phyloP scores from a whole-genome alignment of 2,113 vertebrate genomes.

The mouse (Mus musculus) region DNA sequence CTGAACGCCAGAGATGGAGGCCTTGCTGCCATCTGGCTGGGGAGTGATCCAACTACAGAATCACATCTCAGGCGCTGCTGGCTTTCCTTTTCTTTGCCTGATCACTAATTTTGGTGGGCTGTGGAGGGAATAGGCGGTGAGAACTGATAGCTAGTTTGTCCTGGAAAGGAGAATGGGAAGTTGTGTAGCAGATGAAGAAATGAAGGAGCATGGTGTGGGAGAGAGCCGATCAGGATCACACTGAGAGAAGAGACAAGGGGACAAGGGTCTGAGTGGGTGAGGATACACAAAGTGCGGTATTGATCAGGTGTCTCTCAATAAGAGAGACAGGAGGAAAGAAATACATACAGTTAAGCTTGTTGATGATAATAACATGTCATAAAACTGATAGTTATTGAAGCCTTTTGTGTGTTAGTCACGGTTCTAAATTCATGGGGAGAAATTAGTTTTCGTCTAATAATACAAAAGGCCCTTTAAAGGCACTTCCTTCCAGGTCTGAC shows the following conservation, averaged over 20 bases:
- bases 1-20: slow-evolving; percentile 7
- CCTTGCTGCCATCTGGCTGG: slow-evolving; percentile 59
- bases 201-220: background rate
- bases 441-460: slow-evolving; percentile 62
- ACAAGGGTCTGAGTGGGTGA: background rate
- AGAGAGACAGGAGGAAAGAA: background rate
- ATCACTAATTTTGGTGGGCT: slow-evolving; percentile 12
- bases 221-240: background rate
- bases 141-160: slow-evolving; percentile 32
- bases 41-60: slow-evolving; percentile 34
- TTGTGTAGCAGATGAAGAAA: background rate
- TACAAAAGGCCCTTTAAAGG: slow-evolving; percentile 46
- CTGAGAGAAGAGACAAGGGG: background rate
- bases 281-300: background rate
- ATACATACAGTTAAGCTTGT: background rate
- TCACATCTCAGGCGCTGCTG: background rate
- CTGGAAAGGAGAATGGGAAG: slow-evolving; percentile 23
- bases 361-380: background rate
- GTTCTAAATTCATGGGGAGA: slow-evolving; percentile 39
- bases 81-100: slow-evolving; percentile 28
- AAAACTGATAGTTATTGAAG: background rate
- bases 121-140: slow-evolving; percentile 3
- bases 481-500: background rate
- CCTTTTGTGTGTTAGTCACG: background rate
- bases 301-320: background rate